A percentile compares a stretch with the other conserved stretches of the same genome.
These are phyloP conservation scores for Diorhabda elongata DNA, from an alignment of 1,140 invertebrate species.

Conservation along the genomic window DNA sequence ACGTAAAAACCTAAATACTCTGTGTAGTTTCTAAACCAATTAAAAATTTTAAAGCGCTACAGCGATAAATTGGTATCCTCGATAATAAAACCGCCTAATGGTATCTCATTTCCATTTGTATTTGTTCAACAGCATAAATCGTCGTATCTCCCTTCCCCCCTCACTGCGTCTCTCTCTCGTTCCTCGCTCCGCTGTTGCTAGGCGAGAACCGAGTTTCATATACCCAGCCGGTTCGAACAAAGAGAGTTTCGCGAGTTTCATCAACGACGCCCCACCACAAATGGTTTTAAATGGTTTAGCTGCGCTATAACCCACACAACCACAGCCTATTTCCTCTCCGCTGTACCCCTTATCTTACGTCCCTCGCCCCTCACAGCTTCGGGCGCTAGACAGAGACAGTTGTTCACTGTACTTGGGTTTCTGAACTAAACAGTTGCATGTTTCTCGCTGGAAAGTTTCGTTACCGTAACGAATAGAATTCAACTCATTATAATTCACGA, in stretches of 20 bases:
- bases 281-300: slow-evolving; percentile 34
- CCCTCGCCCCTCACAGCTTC: slow-evolving; percentile 7
- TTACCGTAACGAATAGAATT: neutral
- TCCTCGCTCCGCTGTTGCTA: slow-evolving; percentile 24
- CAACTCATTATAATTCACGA: neutral
- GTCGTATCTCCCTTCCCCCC: slow-evolving; percentile 3
- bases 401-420: slow-evolving; percentile 17
- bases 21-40: slow-evolving; percentile 10
- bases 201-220: slow-evolving; percentile 25
- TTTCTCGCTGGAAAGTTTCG: slow-evolving; percentile 16
- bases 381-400: slow-evolving; percentile 13
- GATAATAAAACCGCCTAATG: slow-evolving; percentile 5
- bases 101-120: slow-evolving; percentile 22
- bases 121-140: slow-evolving; percentile 21
- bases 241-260: slow-evolving; percentile 33
- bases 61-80: slow-evolving; percentile 19
- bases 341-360: slow-evolving; percentile 1
- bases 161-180: slow-evolving; percentile 1
- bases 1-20: neutral
- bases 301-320: slow-evolving; percentile 28
- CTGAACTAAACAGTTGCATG: slow-evolving; percentile 13
- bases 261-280: slow-evolving; percentile 16
- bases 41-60: slow-evolving; percentile 18
- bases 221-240: slow-evolving; percentile 26
- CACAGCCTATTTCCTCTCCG: slow-evolving; percentile 21